These are phyloP conservation scores for Hydraecia micacea DNA, from an alignment of 2,888 invertebrate genomes.

Conservation along the genomic window DNA sequence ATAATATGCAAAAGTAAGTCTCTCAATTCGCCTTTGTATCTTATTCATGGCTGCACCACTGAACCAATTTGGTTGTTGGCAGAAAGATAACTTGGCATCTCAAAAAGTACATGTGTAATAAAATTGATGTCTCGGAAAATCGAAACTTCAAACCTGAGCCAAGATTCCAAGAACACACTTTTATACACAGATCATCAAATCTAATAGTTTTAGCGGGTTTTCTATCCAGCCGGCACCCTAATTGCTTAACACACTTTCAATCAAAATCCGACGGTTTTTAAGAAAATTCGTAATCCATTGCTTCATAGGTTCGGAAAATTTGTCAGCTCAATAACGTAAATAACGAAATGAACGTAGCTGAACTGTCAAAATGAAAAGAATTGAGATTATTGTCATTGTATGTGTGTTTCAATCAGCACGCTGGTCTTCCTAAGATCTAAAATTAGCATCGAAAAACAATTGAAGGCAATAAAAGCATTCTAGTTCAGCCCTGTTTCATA, in stretches of 20 bases:
- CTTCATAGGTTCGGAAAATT: neutral
- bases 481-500: neutral
- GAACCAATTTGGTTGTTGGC: conserved; percentile 24
- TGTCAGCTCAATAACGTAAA: neutral
- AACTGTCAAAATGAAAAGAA: too few relatives aligned
- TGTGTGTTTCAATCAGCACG: neutral
- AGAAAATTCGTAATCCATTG: neutral
- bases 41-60: neutral
- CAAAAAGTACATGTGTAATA: conserved; percentile 17
- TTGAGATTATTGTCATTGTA: neutral
- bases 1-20: neutral
- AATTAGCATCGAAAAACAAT: neutral
- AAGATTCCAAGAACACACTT: neutral
- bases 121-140: conserved; percentile 13
- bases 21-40: neutral
- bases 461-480: neutral
- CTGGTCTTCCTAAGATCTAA: neutral
- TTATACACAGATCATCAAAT: neutral
- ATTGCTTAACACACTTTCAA: neutral
- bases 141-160: conserved; percentile 10
- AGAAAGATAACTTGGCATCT: conserved; percentile 36
- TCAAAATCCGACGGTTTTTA: neutral
- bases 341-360: neutral
- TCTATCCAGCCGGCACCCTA: neutral
- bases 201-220: neutral